Evolutionary conservation across 1,140 invertebrate species (phyloP).

Genomic region (Drosophila kanapiae): DNA sequence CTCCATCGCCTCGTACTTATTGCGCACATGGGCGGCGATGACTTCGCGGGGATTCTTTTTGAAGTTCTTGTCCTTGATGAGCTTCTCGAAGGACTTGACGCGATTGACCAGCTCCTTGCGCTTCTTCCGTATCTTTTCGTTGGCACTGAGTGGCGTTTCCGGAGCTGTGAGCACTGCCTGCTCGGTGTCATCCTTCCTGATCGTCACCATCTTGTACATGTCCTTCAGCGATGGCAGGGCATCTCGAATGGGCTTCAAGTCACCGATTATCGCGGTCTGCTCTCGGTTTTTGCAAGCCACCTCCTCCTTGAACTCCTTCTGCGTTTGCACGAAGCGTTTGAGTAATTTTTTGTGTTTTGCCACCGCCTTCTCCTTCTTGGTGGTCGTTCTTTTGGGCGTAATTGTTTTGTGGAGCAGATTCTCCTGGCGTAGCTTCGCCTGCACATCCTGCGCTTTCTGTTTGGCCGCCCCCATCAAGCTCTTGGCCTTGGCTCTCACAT

Average conservation of each 20-base stretch:
- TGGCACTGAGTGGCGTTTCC: slow-evolving; percentile 54
- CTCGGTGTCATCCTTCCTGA: slow-evolving; percentile 30
- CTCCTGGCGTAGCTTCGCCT: slow-evolving; percentile 60
- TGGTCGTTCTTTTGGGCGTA: slow-evolving; percentile 62
- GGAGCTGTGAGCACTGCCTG: slow-evolving; percentile 21
- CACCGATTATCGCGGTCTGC: slow-evolving; percentile 74
- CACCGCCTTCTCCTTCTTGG: slow-evolving; percentile 73
- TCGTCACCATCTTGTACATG: slow-evolving; percentile 67
- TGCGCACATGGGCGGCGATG: slow-evolving; percentile 61
- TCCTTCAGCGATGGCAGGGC: slow-evolving; percentile 78
- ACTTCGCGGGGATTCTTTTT: slow-evolving; percentile 70
- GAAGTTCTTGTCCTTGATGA: slow-evolving; percentile 78
- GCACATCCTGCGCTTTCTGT: slow-evolving; percentile 60
- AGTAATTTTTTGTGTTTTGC: slow-evolving; percentile 73
- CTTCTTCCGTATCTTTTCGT: slow-evolving; percentile 74
- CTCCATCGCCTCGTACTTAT: slow-evolving; percentile 63
- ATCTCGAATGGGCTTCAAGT: slow-evolving; percentile 77
- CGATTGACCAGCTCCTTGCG: slow-evolving; percentile 56
- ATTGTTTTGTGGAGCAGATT: slow-evolving; percentile 71
- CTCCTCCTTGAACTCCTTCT: slow-evolving; percentile 71
- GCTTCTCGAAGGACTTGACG: slow-evolving; percentile 62
- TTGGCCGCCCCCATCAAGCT: slow-evolving; percentile 56
- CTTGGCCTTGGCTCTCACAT: slow-evolving; percentile 69
- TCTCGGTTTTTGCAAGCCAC: slow-evolving; percentile 66
- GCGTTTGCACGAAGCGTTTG: slow-evolving; percentile 62